Percentiles rank a stretch among this genome's conserved stretches.
phyloP scores from a whole-genome alignment of 2,113 vertebrate species.

The Rafetus swinhoei region DNA sequence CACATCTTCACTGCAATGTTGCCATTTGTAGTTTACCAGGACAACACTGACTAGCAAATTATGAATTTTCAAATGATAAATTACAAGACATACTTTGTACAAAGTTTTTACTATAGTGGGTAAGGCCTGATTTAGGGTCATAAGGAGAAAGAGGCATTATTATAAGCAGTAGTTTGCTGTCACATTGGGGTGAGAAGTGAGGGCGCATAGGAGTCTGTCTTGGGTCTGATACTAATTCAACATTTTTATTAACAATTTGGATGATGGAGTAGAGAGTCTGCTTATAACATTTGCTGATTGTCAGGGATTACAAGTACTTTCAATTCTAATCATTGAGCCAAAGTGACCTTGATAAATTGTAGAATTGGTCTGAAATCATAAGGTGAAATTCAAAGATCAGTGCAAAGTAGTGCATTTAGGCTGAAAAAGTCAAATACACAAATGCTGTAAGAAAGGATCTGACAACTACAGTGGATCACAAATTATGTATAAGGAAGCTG shows the following conservation, averaged over 20 bases:
- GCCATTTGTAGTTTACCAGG: background rate
- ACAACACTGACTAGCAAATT: background rate
- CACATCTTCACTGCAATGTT: background rate
- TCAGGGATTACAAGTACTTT: background rate
- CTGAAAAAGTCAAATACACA: background rate
- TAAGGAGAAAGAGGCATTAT: background rate
- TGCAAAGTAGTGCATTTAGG: background rate
- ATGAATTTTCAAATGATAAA: background rate
- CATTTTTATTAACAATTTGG: background rate
- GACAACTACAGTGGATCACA: background rate
- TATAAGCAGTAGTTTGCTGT: background rate
- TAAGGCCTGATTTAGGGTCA: background rate
- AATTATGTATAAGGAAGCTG: too few species aligned
- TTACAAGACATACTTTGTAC: background rate
- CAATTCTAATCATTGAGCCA: background rate
- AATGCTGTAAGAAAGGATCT: background rate
- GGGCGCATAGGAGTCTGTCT: background rate
- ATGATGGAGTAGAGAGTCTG: background rate
- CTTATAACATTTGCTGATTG: background rate
- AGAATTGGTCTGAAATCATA: background rate
- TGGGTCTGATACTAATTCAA: background rate
- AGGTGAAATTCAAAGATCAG: background rate
- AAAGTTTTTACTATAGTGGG: background rate
- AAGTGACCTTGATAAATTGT: background rate
- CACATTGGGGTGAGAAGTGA: background rate